phyloP scores from a whole-genome alignment of 2,113 vertebrate genomes.

The Gila orcuttii region DNA sequence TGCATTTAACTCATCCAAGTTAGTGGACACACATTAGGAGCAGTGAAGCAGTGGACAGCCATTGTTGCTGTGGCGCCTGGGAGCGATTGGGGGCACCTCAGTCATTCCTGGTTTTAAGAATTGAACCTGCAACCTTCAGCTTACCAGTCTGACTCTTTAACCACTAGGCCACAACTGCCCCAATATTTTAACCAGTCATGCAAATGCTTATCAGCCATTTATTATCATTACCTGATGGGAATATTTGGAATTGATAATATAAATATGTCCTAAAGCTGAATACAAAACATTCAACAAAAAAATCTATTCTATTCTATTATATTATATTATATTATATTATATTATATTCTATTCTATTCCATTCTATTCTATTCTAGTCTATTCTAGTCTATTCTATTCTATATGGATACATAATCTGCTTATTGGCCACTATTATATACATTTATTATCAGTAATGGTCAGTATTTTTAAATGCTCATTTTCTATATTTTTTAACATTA shows the following conservation, averaged over 20 bases:
- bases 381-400: neutral
- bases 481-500: no score
- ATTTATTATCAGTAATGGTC: no score
- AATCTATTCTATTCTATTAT: neutral
- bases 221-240: neutral
- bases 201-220: neutral
- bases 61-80: no score
- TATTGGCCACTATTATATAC: neutral
- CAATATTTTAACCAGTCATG: neutral
- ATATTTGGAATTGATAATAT: neutral
- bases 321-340: neutral
- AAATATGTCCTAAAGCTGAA: neutral
- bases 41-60: no score
- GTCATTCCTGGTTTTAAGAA: no score
- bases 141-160: no score
- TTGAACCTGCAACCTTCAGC: no score
- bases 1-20: no score
- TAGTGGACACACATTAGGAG: no score
- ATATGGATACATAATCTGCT: neutral
- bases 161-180: no score
- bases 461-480: no score
- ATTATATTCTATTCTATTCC: neutral
- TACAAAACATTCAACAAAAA: neutral
- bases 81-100: no score
- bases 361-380: neutral